Evolutionary conservation across 92 coral and sea anemone species (phyloP), one percentile per base, ranked within the genome.

Genomic region (Heliopora coerulea): DNA sequence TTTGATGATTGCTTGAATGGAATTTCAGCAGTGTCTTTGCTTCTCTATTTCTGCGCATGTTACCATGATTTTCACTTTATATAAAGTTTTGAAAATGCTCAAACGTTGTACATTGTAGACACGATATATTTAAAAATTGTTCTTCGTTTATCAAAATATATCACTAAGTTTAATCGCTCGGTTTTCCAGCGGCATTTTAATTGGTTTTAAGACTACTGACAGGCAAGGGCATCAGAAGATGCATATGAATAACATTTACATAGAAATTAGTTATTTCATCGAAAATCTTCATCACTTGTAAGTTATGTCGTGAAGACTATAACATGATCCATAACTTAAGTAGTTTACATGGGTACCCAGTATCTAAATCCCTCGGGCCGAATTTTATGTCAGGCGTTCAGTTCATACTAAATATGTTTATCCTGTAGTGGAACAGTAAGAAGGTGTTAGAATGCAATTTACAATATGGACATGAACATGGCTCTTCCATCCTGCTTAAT

Each of bases 361-460:
- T 56, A 17, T 17, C 61, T 3, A 23, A 15, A 23, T 13, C 7
- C 29, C 33, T 23, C 13, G 61, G 61, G 18, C 18, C 33, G 61
- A 23, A 2, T 5, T 37, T 46, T 46, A 46, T 15, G n/a, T 46
- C 52, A 8, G 52, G 52, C n/a, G n/a, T 46, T 2, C 15, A 46
- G 8, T 50, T 50, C 23, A 3, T 7, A 56, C 31, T 14, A 56
- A 56, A 54, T 0, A 44, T 68, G 75, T 27, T 2, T 50, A 6
- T 50, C 34, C 35, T 9, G 49, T 52, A 50, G 52, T 52, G 40
- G 77, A 70, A 49, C 23, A 49, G 50, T 34, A 12, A 63, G 14
- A 26, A 34, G 7, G 15, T 18, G 34, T 25, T n/a, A 9, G 52
- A 63, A 34, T 31, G 23, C 52, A 68, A 6, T 52, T 52, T 54